A percentile compares a stretch with the other conserved stretches of the same genome.
phyloP scores from a whole-genome alignment of 2,888 invertebrate species.

The Dicycla oo region DNA sequence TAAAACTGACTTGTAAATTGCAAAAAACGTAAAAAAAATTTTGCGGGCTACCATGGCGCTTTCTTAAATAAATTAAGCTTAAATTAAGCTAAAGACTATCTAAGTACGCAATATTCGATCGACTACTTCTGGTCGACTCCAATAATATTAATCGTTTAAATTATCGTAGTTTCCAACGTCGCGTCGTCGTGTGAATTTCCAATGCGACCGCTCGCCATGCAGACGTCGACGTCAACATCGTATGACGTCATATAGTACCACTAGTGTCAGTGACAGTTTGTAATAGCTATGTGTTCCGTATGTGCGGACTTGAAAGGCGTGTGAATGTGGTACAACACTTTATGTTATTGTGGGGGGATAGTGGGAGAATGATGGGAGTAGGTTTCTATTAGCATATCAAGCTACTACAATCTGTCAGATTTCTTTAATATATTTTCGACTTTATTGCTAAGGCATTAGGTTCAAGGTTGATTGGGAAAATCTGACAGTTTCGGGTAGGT shows the following conservation, averaged over 20 bases:
- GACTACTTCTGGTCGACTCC: background rate
- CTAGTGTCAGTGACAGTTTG: slow-evolving; percentile 35
- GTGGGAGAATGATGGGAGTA: too few relatives aligned
- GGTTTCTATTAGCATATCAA: too few relatives aligned
- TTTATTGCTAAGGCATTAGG: too few relatives aligned
- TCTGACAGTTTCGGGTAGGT: too few relatives aligned
- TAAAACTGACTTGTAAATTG: too few relatives aligned
- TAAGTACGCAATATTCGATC: background rate
- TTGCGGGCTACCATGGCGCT: too few relatives aligned
- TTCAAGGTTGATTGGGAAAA: too few relatives aligned
- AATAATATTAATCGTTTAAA: slow-evolving; percentile 7
- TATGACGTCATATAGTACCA: slow-evolving; percentile 35
- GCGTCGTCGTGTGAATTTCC: slow-evolving; percentile 17
- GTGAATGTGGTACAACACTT: slow-evolving; percentile 11
- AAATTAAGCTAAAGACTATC: background rate
- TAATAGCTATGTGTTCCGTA: slow-evolving; percentile 12
- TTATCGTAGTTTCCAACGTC: too few relatives aligned
- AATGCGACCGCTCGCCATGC: slow-evolving; percentile 38
- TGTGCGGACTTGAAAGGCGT: background rate
- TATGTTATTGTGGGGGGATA: background rate
- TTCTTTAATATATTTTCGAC: too few relatives aligned
- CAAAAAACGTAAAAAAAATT: too few relatives aligned
- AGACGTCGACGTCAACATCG: slow-evolving; percentile 15
- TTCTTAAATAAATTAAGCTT: too few relatives aligned
- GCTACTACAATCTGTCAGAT: too few relatives aligned